Evolutionary conservation across 2,797 vertebrate genomes (phyloP).

Genomic region (Macrochelys suwanniensis): DNA sequence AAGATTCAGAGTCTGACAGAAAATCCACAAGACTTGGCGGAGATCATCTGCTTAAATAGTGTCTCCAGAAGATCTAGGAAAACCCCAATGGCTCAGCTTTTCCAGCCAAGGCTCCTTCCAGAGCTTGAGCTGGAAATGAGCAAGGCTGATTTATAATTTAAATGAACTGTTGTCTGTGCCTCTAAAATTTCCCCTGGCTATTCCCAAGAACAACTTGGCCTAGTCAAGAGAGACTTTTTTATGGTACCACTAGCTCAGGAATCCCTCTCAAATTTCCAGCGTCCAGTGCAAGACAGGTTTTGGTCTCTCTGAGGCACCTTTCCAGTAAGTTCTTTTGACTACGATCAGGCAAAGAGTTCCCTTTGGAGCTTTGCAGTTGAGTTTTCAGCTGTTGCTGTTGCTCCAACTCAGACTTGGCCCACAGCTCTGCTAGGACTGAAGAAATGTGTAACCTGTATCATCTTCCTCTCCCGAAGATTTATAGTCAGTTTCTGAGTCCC

Average conservation of each 20-base stretch:
- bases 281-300: background rate
- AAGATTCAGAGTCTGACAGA: background rate
- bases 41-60: background rate
- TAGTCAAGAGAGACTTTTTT: background rate
- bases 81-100: background rate
- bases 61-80: background rate
- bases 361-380: background rate
- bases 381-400: background rate
- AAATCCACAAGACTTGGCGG: background rate
- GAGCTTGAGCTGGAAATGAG: background rate
- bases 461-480: background rate
- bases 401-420: background rate
- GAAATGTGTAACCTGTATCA: background rate
- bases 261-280: background rate
- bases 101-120: background rate
- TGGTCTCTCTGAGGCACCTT: background rate
- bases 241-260: background rate
- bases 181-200: background rate
- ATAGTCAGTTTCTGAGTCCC: background rate
- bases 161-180: background rate
- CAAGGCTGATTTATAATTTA: background rate
- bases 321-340: background rate
- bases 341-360: too few species aligned
- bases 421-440: background rate
- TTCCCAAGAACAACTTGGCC: background rate